A percentile compares a stretch with the other conserved stretches of the same genome.
These are phyloP conservation scores for Bombyx huttoni DNA, from an alignment of 2,888 invertebrate genomes.

Conservation along the genomic window DNA sequence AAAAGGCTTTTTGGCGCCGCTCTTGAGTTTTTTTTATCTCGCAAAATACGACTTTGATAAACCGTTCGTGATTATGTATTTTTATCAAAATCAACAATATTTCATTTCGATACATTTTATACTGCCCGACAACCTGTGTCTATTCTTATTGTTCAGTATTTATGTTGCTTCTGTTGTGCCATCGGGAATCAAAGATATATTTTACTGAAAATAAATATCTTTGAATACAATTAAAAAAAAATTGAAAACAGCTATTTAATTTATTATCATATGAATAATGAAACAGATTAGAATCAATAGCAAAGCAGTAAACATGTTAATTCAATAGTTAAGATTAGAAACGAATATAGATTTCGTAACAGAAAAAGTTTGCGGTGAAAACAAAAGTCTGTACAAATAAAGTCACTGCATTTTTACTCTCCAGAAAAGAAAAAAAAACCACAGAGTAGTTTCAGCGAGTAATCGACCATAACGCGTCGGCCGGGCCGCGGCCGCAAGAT, in stretches of 20 bases:
- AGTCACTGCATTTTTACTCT: conserved; percentile 3
- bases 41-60: conserved; percentile 42
- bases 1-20: conserved; percentile 65
- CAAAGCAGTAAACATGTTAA: too few species aligned
- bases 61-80: conserved; percentile 30
- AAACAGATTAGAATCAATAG: too few species aligned
- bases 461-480: conserved; percentile 41
- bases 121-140: conserved; percentile 42
- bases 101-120: conserved; percentile 54
- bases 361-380: background rate
- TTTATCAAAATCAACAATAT: conserved; percentile 70
- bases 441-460: conserved; percentile 31
- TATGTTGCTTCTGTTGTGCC: too few species aligned
- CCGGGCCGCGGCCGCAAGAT: conserved; percentile 34
- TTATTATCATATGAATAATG: too few species aligned
- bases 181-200: too few species aligned
- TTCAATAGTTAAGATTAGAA: background rate
- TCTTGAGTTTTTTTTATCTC: conserved; percentile 40
- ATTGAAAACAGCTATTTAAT: too few species aligned
- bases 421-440: conserved; percentile 22
- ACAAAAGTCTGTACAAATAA: conserved; percentile 2
- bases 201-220: too few species aligned
- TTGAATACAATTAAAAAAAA: too few species aligned
- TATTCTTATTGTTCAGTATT: background rate
- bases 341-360: background rate